phyloP scores from a whole-genome alignment of 2,888 invertebrate species.

The Operophtera brumata region DNA sequence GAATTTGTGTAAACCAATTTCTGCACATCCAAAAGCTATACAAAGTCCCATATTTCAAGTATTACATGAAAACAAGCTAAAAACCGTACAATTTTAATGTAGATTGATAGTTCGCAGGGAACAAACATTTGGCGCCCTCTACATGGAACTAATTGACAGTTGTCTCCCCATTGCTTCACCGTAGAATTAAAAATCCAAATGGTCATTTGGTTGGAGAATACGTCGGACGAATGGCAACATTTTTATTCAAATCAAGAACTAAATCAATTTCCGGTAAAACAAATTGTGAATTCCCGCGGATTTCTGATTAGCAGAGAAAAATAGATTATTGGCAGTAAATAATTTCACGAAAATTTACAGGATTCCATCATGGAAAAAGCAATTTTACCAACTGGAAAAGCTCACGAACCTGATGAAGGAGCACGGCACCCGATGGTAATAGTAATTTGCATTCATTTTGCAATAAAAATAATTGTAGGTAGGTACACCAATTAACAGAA shows the following conservation, averaged over 20 bases:
- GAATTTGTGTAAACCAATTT: no score
- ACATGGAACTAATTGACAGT: no score
- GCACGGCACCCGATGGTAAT: constrained; percentile 55
- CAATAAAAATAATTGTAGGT: no score
- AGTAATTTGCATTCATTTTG: not conserved
- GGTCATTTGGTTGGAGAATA: not conserved
- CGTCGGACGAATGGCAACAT: not conserved
- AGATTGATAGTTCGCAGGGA: no score
- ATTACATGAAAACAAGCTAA: no score
- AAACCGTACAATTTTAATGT: no score
- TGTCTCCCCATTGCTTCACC: no score
- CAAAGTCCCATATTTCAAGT: no score
- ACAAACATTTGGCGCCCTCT: no score
- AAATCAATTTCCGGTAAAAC: constrained; percentile 1
- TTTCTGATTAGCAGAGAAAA: not conserved
- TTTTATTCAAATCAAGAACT: not conserved
- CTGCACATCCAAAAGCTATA: no score
- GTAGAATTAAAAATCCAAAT: no score
- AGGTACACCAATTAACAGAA: no score
- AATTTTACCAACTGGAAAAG: constrained; percentile 56
- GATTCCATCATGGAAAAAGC: constrained; percentile 46
- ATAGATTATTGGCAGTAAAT: constrained; percentile 1
- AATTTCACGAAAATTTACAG: constrained; percentile 6
- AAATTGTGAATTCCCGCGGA: constrained; percentile 21
- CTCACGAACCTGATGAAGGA: constrained; percentile 60